A percentile compares a stretch with the other conserved stretches of the same genome.
Conservation (phyloP, 2,113 vertebrate species). For the Corvus moneduloides region DNA sequence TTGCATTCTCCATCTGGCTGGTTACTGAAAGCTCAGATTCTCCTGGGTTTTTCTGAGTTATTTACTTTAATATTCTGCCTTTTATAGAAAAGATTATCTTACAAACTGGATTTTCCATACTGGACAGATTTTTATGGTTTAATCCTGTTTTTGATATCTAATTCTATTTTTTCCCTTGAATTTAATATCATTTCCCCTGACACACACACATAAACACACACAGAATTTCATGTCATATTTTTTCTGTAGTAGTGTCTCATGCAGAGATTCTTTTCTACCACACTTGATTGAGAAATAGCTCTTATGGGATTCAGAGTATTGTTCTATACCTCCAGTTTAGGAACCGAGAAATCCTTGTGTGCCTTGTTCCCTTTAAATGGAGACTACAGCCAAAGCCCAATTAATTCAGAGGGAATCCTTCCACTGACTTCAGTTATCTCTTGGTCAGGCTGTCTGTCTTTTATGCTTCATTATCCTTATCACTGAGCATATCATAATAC, state of each 20-base stretch:
- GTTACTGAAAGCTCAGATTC: conserved; percentile 56
- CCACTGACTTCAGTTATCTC: conserved; percentile 14
- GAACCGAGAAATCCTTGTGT: neutral
- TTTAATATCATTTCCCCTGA: conserved; percentile 45
- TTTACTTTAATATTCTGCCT: conserved; percentile 69
- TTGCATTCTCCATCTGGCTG: conserved; percentile 64
- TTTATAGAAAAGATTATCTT: conserved; percentile 68
- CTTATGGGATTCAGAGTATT: conserved; percentile 26
- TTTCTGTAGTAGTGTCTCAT: conserved; percentile 1
- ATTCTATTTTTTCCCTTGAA: conserved; percentile 56
- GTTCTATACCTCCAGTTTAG: conserved; percentile 1
- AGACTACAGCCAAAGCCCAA: neutral
- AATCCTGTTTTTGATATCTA: conserved; percentile 61
- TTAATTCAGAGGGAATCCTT: conserved; percentile 40
- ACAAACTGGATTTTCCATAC: conserved; percentile 59
- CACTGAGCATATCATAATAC: neutral
- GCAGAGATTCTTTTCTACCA: conserved; percentile 30
- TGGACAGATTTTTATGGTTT: conserved; percentile 62
- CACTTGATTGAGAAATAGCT: conserved; percentile 41
- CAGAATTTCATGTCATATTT: conserved; percentile 12
- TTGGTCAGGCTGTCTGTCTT: conserved; percentile 5
- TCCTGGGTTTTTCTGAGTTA: conserved; percentile 66
- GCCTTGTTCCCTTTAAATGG: conserved; percentile 9
- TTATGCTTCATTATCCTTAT: conserved; percentile 8
- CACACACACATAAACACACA: neutral